These are phyloP conservation scores for Acromyrmex echinatior DNA, from an alignment of 1,140 invertebrate species.

Conservation along the genomic window DNA sequence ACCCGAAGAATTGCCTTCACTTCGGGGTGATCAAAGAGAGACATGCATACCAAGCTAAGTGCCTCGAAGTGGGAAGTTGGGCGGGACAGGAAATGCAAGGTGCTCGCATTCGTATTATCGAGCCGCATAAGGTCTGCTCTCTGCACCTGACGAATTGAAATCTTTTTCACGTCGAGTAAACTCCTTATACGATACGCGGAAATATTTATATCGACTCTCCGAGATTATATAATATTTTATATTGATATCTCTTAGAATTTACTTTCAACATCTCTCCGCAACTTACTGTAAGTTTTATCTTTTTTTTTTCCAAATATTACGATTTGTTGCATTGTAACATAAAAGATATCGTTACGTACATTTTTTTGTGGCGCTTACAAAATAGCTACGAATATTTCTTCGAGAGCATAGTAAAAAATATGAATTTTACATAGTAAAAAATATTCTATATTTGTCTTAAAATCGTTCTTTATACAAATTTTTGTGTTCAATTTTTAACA, in stretches of 20 bases:
- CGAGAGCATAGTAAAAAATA: no score
- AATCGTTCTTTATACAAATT: no score
- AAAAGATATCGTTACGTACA: neutral
- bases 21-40: slow-evolving; percentile 26
- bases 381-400: neutral
- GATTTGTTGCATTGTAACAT: neutral
- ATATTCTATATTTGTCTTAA: no score
- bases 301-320: neutral
- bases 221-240: neutral
- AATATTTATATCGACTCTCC: neutral
- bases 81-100: slow-evolving; percentile 62
- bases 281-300: neutral
- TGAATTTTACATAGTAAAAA: no score
- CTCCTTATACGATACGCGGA: neutral
- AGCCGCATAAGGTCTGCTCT: neutral
- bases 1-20: neutral
- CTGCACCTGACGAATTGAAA: slow-evolving; percentile 15
- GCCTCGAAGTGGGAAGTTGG: slow-evolving; percentile 9
- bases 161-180: neutral
- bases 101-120: slow-evolving; percentile 43
- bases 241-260: neutral
- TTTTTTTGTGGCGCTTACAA: neutral
- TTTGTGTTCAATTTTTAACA: no score
- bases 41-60: slow-evolving; percentile 8
- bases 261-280: neutral